Evolutionary conservation across 1,140 invertebrate species (phyloP).

Genomic region (Psilanteris sp.): DNA sequence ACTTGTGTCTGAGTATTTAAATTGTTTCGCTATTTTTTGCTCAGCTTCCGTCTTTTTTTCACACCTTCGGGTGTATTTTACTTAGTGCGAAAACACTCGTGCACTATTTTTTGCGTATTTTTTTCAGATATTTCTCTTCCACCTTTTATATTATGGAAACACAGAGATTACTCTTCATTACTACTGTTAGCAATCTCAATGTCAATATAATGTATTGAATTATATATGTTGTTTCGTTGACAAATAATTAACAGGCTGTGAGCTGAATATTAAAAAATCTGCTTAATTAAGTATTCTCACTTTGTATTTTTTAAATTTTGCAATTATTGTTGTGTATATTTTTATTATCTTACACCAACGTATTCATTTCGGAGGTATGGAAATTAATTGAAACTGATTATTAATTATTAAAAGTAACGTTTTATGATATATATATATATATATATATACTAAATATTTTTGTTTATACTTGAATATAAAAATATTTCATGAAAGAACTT

Average conservation of each 20-base stretch:
- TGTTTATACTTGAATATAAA: too few relatives aligned
- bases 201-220: slow-evolving; percentile 29
- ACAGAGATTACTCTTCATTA: slow-evolving; percentile 34
- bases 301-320: slow-evolving; percentile 16
- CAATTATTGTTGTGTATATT: too few relatives aligned
- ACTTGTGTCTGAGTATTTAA: slow-evolving; percentile 28
- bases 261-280: slow-evolving; percentile 36
- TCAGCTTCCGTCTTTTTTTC: neutral
- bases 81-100: slow-evolving; percentile 33
- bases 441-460: too few relatives aligned
- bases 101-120: neutral
- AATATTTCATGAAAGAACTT: too few relatives aligned
- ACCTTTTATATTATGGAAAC: slow-evolving; percentile 21
- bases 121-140: neutral
- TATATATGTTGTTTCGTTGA: slow-evolving; percentile 36
- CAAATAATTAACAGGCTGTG: slow-evolving; percentile 43
- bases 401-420: too few relatives aligned
- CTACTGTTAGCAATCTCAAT: slow-evolving; percentile 44
- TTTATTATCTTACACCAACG: neutral
- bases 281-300: slow-evolving; percentile 37
- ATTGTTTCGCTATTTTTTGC: slow-evolving; percentile 31
- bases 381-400: too few relatives aligned
- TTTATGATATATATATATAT: too few relatives aligned
- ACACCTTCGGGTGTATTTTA: slow-evolving; percentile 30
- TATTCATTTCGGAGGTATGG: slow-evolving; percentile 11